Base-by-base conservation (phyloP, 2,888 invertebrate genomes). In the Tetragonula carbonaria region DNA sequence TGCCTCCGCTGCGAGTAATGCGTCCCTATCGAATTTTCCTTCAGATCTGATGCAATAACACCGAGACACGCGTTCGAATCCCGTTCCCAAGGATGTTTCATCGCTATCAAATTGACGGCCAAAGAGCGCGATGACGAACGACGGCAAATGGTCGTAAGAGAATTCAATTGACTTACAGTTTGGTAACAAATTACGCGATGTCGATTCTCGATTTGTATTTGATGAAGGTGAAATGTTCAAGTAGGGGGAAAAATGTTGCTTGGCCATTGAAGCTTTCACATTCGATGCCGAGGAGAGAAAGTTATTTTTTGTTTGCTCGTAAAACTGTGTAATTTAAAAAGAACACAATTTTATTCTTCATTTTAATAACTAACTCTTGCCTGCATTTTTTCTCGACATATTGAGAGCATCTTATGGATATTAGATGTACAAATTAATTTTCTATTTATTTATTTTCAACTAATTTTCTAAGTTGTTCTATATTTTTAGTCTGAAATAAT, bases 1-100 rank as follows among this genome's bases (percentile, higher is more conserved):
- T 59, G 74, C 67, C 23, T n/a, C 67, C 62, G 80, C 53, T 33
- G 55, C 55, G 57, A 51, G 66, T 73, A 76, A 83, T 76, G 55
- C 72, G 62, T 66, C 63, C 23, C 84, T 66, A 83, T 83, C 84
- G 71, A 83, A 76, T 83, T 83, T 83, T 76, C 83, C 53, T 14
- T 8, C 8, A n/a, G 62, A 75, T 76, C 71, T 76, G 51, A 82
- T 66, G 59, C 75, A 67, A 76, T 82, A 75, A 82, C 23, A 21
- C 8, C 21, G 16, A 28, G 53, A 71, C 79, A 23, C 62, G 8
- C 45, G 74, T 68, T 50, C 21, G 38, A n/a, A 18, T 55, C 38
- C 70, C 53, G 18, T 45, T 55, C 13, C 16, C 50, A 13, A 51
- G 53, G 23, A 70, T n/a, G 62, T 70, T 70, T 57, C 63, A 50